Evolutionary conservation across 2,888 invertebrate genomes (phyloP), one percentile per base, ranked within the genome.

Genomic region (Antheraea assamensis): DNA sequence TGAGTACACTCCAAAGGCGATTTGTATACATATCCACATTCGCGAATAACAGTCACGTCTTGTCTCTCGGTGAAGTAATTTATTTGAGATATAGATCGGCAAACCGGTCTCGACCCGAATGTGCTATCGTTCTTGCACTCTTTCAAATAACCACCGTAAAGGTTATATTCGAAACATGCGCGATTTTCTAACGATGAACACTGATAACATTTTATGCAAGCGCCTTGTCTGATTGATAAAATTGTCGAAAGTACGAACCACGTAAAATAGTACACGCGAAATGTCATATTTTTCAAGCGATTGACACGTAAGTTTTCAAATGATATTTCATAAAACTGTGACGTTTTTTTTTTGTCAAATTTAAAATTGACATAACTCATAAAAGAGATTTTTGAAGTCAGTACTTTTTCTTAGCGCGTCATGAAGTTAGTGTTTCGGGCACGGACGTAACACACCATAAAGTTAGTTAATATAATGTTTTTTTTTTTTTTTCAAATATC

Each of bases 181-280:
- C 78, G 79, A 74, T 87, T 75, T 1, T 74, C 68, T 49, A 79
- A 72, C 2, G 92, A 85, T 0, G 88, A 83, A 74, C 94, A 94
- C 79, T 93, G 93, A 80, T 90, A 94, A 79, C 94, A 94, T 83
- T 90, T 89, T 68, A 93, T 74, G 31, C 86, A 77, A 10, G 73
- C 58, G 21, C 82, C 81, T 74, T 76, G 72, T 72, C 77, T 81
- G 66, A 78, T 83, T 78, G 82, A 82, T 58, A 42, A 70, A 64
- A 81, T 72, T 55, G 83, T 68, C 30, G 84, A 74, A 71, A 89
- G 70, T 70, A 83, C 55, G 74, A 81, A 55, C 71, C 73, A 71
- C 73, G 70, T 73, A 61, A 70, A 74, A 35, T 73, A 78, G 71
- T 71, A 74, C 78, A 42, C 35, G 70, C 35, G 42, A 70, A 55